phyloP scores from a whole-genome alignment of 2,797 vertebrate genomes.

The Eupleurogrammus muticus region DNA sequence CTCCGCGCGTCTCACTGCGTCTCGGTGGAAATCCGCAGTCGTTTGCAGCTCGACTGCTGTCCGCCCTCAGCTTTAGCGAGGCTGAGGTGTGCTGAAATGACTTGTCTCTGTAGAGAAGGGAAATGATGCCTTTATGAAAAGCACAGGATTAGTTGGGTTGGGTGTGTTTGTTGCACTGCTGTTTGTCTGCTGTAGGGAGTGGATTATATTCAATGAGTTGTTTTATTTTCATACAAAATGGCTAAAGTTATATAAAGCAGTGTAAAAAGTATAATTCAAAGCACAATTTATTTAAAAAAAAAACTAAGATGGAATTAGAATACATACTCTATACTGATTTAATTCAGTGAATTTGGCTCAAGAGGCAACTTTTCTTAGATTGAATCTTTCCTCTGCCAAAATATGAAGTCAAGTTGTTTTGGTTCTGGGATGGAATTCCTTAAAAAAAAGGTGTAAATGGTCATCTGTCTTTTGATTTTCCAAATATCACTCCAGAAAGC shows the following conservation, averaged over 20 bases:
- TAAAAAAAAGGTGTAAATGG: slow-evolving; percentile 17
- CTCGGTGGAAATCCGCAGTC: not conserved
- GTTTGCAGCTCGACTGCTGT: not conserved
- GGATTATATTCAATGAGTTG: slow-evolving; percentile 7
- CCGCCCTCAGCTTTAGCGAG: not conserved
- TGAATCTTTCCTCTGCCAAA: not conserved
- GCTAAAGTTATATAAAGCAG: slow-evolving; percentile 23
- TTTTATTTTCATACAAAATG: slow-evolving; percentile 61
- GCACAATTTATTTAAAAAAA: slow-evolving; percentile 67
- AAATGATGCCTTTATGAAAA: slow-evolving; percentile 46
- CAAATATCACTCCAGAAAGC: slow-evolving; percentile 73
- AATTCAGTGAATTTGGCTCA: slow-evolving; percentile 17
- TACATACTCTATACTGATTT: slow-evolving; percentile 10
- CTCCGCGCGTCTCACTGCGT: slow-evolving; percentile 23
- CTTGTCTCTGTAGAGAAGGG: not conserved
- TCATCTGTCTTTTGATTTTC: slow-evolving; percentile 34
- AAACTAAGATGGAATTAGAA: slow-evolving; percentile 20
- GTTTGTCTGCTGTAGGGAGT: slow-evolving; percentile 36
- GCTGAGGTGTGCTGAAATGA: slow-evolving; percentile 1
- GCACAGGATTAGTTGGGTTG: slow-evolving; percentile 43
- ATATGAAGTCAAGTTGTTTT: slow-evolving; percentile 36
- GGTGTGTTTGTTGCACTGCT: slow-evolving; percentile 31
- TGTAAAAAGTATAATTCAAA: slow-evolving; percentile 52
- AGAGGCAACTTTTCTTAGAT: slow-evolving; percentile 18
- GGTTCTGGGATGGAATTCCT: slow-evolving; percentile 17